A percentile compares a stretch with the other conserved stretches of the same genome.
Evolutionary conservation across 2,113 vertebrate genomes (phyloP).

Genomic region (Fulmarus glacialis): DNA sequence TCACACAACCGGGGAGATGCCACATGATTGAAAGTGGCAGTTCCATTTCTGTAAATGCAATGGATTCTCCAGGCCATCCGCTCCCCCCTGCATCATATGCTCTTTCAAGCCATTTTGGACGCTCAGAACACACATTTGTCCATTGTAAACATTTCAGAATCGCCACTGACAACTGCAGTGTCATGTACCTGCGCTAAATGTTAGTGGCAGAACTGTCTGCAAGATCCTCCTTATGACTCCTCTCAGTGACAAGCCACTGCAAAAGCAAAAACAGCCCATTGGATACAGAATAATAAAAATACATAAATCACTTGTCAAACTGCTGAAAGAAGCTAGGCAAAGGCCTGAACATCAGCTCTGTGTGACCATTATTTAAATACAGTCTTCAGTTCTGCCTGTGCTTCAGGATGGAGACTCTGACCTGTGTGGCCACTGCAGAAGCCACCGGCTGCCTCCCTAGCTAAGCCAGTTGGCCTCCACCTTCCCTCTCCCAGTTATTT

Average conservation of each 20-base stretch:
- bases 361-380: constrained; percentile 57
- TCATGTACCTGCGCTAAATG: constrained; percentile 22
- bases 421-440: constrained; percentile 66
- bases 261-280: constrained; percentile 43
- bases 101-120: constrained; percentile 60
- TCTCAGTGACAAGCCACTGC: constrained; percentile 40
- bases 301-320: constrained; percentile 7
- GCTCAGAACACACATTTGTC: constrained; percentile 61
- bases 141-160: constrained; percentile 66
- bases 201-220: constrained; percentile 66
- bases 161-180: constrained; percentile 15
- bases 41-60: constrained; percentile 3
- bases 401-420: constrained; percentile 68
- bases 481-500: constrained; percentile 62
- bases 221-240: constrained; percentile 48
- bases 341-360: constrained; percentile 62
- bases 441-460: constrained; percentile 51
- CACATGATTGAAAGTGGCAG: constrained; percentile 20
- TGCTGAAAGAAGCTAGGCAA: constrained; percentile 70
- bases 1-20: neutral
- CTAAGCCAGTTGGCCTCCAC: constrained; percentile 62
- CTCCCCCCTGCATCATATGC: constrained; percentile 19
- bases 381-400: constrained; percentile 65
- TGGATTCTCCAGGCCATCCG: constrained; percentile 53
- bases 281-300: constrained; percentile 31